These are phyloP conservation scores for Myripristis murdjan DNA, from an alignment of 2,797 vertebrate species.

Conservation along the genomic window DNA sequence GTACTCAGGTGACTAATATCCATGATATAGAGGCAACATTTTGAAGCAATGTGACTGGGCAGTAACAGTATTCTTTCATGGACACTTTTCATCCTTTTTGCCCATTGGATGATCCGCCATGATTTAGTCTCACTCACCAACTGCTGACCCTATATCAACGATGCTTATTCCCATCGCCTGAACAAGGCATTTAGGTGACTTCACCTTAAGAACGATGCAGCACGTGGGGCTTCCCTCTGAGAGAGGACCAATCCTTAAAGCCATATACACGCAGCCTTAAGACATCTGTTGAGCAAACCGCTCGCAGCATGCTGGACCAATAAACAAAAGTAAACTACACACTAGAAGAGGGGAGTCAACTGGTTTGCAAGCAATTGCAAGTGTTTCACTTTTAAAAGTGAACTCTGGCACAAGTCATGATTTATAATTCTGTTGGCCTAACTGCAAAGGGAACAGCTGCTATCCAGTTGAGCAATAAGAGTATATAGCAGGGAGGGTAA, in stretches of 20 bases:
- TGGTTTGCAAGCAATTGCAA: slow-evolving; percentile 5
- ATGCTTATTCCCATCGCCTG: slow-evolving; percentile 28
- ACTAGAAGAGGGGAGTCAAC: slow-evolving; percentile 38
- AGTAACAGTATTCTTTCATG: neutral
- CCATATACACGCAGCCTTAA: slow-evolving; percentile 67
- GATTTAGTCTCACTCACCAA: neutral
- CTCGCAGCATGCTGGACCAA: slow-evolving; percentile 68
- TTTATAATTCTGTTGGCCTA: slow-evolving; percentile 24
- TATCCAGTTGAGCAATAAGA: slow-evolving; percentile 27
- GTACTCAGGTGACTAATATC: slow-evolving; percentile 8
- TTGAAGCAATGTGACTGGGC: neutral
- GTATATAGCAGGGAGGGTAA: slow-evolving; percentile 15
- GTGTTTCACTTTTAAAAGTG: neutral
- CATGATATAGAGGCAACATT: slow-evolving; percentile 19
- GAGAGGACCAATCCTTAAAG: slow-evolving; percentile 57
- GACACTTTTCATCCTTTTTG: neutral
- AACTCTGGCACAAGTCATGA: neutral
- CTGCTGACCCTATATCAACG: slow-evolving; percentile 6
- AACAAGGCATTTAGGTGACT: slow-evolving; percentile 71
- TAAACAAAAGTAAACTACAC: slow-evolving; percentile 72
- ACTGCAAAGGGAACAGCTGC: slow-evolving; percentile 13
- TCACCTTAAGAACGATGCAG: slow-evolving; percentile 75
- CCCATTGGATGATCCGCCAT: neutral
- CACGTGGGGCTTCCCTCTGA: slow-evolving; percentile 74
- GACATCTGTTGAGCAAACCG: slow-evolving; percentile 74